Percentiles rank a stretch among this genome's conserved stretches.
Conservation (phyloP, 2,888 invertebrate genomes). For the Amblyjoppa proteus region DNA sequence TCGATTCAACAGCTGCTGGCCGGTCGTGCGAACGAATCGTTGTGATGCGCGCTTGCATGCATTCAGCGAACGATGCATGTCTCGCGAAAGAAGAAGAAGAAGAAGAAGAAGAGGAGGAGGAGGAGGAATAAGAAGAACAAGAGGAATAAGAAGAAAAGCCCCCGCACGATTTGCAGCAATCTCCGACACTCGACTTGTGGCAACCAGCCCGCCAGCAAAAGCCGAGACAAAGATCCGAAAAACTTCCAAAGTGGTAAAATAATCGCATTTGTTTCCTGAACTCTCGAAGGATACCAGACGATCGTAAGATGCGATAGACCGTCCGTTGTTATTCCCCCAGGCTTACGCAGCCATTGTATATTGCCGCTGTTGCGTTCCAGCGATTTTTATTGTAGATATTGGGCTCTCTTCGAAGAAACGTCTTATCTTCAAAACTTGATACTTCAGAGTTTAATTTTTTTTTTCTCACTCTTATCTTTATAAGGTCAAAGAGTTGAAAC, state of each 20-base stretch:
- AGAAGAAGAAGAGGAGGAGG: slow-evolving; percentile 11
- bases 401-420: background rate
- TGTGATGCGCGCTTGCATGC: slow-evolving; percentile 54
- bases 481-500: background rate
- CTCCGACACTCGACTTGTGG: slow-evolving; percentile 32
- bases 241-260: slow-evolving; percentile 59
- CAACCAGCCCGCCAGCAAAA: slow-evolving; percentile 21
- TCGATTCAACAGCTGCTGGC: slow-evolving; percentile 46
- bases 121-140: background rate
- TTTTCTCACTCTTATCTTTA: background rate
- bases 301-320: slow-evolving; percentile 48
- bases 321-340: slow-evolving; percentile 51
- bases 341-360: slow-evolving; percentile 46
- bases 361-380: background rate
- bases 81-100: slow-evolving; percentile 28
- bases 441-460: background rate
- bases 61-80: slow-evolving; percentile 56
- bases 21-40: slow-evolving; percentile 50
- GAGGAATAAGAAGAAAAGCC: slow-evolving; percentile 31
- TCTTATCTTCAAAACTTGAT: background rate
- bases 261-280: slow-evolving; percentile 61
- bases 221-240: slow-evolving; percentile 60
- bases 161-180: slow-evolving; percentile 63
- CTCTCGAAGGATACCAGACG: slow-evolving; percentile 48
- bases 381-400: background rate